phyloP scores from a whole-genome alignment of 2,888 invertebrate species.

The Pristionchus entomophagus region DNA sequence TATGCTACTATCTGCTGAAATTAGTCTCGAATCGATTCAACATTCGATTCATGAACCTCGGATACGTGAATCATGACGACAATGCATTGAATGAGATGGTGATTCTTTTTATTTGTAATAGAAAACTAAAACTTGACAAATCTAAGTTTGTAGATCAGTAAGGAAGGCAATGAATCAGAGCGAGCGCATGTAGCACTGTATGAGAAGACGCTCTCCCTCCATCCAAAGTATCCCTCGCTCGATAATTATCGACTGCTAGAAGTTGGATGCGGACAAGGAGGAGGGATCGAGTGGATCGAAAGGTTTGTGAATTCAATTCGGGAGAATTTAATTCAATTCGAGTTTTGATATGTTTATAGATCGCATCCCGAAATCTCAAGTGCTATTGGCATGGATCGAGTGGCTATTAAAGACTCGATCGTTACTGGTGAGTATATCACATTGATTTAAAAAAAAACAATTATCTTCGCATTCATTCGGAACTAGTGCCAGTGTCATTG shows the following conservation, averaged over 20 bases:
- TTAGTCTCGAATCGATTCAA: slow-evolving; percentile 44
- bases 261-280: slow-evolving; percentile 63
- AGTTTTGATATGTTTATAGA: slow-evolving; percentile 30
- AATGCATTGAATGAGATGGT: slow-evolving; percentile 32
- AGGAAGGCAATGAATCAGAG: not conserved
- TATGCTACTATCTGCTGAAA: slow-evolving; percentile 57
- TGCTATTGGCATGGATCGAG: slow-evolving; percentile 50
- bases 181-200: slow-evolving; percentile 56
- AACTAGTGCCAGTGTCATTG: too few species aligned
- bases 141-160: not conserved
- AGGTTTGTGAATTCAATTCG: slow-evolving; percentile 44
- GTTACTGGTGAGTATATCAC: too few species aligned
- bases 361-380: slow-evolving; percentile 54
- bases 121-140: not conserved
- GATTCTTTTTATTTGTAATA: not conserved
- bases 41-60: slow-evolving; percentile 61
- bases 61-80: slow-evolving; percentile 53
- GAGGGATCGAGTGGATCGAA: slow-evolving; percentile 57
- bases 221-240: slow-evolving; percentile 56
- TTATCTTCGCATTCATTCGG: too few species aligned
- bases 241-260: slow-evolving; percentile 52
- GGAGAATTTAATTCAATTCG: not conserved
- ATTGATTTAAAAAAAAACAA: too few species aligned
- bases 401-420: slow-evolving; percentile 41
- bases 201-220: slow-evolving; percentile 57